A percentile compares a stretch with the other conserved stretches of the same genome.
phyloP scores from a whole-genome alignment of 2,888 invertebrate genomes.

The Chrysolina oricalcia region DNA sequence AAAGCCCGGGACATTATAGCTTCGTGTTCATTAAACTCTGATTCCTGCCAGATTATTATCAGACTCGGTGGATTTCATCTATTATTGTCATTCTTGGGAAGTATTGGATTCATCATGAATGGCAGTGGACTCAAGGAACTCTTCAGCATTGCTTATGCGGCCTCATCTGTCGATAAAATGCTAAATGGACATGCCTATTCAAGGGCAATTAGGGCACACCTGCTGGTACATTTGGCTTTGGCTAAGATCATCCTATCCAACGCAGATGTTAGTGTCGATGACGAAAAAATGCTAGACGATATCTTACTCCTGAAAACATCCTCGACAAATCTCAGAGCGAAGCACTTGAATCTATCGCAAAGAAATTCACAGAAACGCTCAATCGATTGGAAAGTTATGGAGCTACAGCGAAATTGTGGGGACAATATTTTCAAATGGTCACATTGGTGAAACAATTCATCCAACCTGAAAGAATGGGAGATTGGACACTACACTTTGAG shows the following conservation, averaged over 20 bases:
- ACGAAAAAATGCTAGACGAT: constrained; percentile 38
- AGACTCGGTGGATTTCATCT: constrained; percentile 18
- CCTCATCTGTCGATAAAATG: too few species aligned
- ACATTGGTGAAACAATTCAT: too few species aligned
- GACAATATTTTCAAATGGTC: too few species aligned
- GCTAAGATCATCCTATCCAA: constrained; percentile 43
- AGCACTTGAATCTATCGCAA: constrained; percentile 30
- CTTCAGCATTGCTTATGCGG: not conserved
- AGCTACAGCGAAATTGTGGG: too few species aligned
- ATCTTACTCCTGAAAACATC: too few species aligned
- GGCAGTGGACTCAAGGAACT: constrained; percentile 54
- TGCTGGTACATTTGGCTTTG: constrained; percentile 45
- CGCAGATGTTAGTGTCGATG: constrained; percentile 46
- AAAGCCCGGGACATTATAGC: constrained; percentile 57
- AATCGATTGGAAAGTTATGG: too few species aligned
- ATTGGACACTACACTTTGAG: constrained; percentile 56
- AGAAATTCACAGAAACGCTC: constrained; percentile 64
- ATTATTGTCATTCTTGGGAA: constrained; percentile 24
- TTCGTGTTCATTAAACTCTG: constrained; percentile 37
- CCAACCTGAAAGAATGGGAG: constrained; percentile 1
- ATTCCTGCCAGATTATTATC: not conserved
- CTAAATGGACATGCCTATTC: too few species aligned
- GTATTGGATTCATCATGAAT: constrained; percentile 53
- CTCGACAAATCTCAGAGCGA: constrained; percentile 31
- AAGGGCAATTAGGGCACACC: constrained; percentile 48